Base-by-base conservation (phyloP, 2,797 vertebrate genomes). In the Anomalospiza imberbis region DNA sequence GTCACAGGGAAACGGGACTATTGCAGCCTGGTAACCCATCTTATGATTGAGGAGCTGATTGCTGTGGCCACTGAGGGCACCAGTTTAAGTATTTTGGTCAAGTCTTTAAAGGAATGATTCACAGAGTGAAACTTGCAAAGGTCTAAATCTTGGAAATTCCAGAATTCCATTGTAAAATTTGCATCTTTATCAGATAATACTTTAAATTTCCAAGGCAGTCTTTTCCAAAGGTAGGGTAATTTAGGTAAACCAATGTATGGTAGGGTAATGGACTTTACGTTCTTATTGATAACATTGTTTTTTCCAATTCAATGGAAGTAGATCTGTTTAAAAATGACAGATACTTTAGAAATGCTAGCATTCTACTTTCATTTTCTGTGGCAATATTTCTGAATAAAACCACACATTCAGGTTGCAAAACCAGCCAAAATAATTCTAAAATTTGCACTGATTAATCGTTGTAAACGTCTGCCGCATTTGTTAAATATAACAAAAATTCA, bases 311-410 rank as follows among this genome's bases (percentile, higher is more conserved):
- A 57, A 12, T 12, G 34, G 34, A 67, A 74, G 9, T 7, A 72
- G 13, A 60, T 81, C 29, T 34, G 17, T 55, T 91, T 24, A 53
- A 66, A 85, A 66, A 31, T 53, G 12, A 58, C 22, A 84, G 10
- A 62, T 34, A 29, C 14, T 85, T 80, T 29, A 26, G 10, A 74
- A 85, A 83, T 71, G 12, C 5, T 47, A 89, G 20, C 26, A 61
- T 82, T 83, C 22, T 73, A 47, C 17, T 91, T 85, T 29, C 50
- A 1, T 34, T 76, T 91, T 70, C 32, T 61, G 34, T 75, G 26
- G 29, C 21, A 77, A 79, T 86, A 84, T 91, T 94, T 96, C 67
- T 77, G 31, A 15, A 70, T 77, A 70, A 91, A 94, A 68, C 17
- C 31, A 72, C 8, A 22, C 45, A 85, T 70, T 83, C 28, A 51